Percentiles rank a stretch among this genome's conserved stretches.
Evolutionary conservation across 1,140 invertebrate species (phyloP).

Genomic region (Zaprionus tsacasi): DNA sequence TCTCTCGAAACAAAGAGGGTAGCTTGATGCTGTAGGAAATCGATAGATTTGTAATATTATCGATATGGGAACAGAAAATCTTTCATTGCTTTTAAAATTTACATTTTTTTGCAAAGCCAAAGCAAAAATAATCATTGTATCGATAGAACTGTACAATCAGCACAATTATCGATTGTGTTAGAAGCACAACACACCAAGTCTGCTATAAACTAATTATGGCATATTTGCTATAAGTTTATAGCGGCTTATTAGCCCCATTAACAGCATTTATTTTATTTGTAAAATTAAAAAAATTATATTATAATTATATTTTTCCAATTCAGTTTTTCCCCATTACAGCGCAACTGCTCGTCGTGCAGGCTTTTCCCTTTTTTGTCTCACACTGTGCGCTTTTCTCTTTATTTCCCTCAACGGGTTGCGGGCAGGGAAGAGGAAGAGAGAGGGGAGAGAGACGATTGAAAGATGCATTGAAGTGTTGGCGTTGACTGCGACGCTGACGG

Average conservation of each 20-base stretch:
- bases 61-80: too few relatives aligned
- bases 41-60: too few relatives aligned
- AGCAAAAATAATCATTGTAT: too few relatives aligned
- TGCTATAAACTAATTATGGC: background rate
- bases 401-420: conserved; percentile 60
- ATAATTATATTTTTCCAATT: background rate
- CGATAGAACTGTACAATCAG: too few relatives aligned
- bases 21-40: background rate
- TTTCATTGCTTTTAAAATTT: too few relatives aligned
- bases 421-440: background rate
- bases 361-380: background rate
- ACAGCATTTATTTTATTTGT: background rate
- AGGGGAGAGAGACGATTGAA: conserved; percentile 63
- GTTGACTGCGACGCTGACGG: conserved; percentile 38
- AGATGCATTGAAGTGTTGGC: conserved; percentile 67
- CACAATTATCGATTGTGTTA: too few relatives aligned
- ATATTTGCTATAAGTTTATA: background rate
- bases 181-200: background rate
- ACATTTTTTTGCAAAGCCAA: too few relatives aligned
- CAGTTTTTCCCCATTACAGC: background rate
- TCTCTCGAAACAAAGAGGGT: conserved; percentile 4
- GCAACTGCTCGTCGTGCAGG: conserved; percentile 17
- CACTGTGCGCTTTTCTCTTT: conserved; percentile 15
- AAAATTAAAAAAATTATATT: background rate
- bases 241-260: background rate